Evolutionary conservation across 2,113 vertebrate genomes (phyloP), one percentile per base, ranked within the genome.

Genomic region (Oenanthe oenanthe): DNA sequence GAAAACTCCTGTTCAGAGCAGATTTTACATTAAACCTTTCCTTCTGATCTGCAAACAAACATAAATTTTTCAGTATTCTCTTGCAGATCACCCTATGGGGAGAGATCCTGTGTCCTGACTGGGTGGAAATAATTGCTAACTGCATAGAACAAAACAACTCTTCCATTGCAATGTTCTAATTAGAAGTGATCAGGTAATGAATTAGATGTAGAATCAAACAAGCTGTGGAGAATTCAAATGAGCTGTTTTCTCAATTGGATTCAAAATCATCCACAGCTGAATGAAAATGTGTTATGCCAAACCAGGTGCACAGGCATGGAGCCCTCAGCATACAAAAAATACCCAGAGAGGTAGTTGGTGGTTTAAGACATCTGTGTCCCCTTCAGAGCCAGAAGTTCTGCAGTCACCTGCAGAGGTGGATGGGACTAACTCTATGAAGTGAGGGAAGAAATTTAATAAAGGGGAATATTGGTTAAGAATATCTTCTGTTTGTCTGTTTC

Each of bases 201-300:
- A 96, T 90, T 85, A 82, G 77, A 88, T 70, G 72, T 57, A 94
- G 85, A 84, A 75, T 70, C 63, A 94, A 91, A 89, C 43, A 89
- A 66, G 57, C 74, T 91, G 61, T 93, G 60, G 54, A 85, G 79
- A 97, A 97, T 97, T 96, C 87, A 88, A 95, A 97, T 91, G 89
- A 93, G 53, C 71, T 95, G 24, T 91, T 95, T 92, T 66, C 75
- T 45, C 85, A 80, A 78, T 58, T 90, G 85, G 61, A 74, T 67
- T 68, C 42, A 42, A 40, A 88, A 68, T 82, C 80, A 75, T 72
- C 85, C 85, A 63, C 58, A 50, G 61, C 47, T 81, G 71, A 76
- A 89, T 65, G 62, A 88, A 94, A 96, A 85, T 74, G 24, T 82
- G n/a, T 48, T 85, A 28, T 89, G 25, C 47, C 43, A 85, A 63